phyloP scores from a whole-genome alignment of 2,113 vertebrate species.

The Orycteropus afer region DNA sequence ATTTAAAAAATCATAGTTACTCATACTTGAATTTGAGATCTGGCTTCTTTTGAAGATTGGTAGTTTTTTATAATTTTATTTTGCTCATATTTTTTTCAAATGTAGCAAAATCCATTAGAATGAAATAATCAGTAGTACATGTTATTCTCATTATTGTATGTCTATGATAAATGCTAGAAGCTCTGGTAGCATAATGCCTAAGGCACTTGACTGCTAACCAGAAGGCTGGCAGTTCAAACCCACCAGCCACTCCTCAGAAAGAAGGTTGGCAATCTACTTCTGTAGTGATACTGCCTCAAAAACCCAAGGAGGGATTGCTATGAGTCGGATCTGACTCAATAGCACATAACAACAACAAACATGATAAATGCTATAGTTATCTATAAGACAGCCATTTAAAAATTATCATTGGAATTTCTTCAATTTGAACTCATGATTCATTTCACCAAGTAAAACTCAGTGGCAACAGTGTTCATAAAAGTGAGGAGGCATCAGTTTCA shows the following conservation, averaged over 20 bases:
- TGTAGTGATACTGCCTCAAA: too few relatives aligned
- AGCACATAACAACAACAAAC: too few relatives aligned
- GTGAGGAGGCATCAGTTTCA: not conserved
- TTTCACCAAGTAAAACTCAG: not conserved
- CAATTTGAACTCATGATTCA: constrained; percentile 11
- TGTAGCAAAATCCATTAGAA: not conserved
- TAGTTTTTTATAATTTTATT: not conserved
- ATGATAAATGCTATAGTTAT: not conserved
- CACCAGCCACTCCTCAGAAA: too few relatives aligned
- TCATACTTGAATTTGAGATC: not conserved
- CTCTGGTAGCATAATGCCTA: too few relatives aligned
- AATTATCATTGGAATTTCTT: not conserved
- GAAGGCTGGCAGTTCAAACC: too few relatives aligned
- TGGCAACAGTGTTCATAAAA: not conserved
- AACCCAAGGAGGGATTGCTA: too few relatives aligned
- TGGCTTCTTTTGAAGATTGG: not conserved
- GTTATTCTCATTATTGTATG: not conserved
- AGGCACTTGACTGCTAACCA: too few relatives aligned
- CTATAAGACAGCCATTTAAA: not conserved
- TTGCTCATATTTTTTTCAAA: not conserved
- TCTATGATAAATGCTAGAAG: too few relatives aligned
- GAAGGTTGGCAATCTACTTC: too few relatives aligned
- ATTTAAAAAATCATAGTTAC: not conserved
- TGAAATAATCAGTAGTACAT: not conserved
- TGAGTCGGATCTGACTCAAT: too few relatives aligned